Percentiles rank a stretch among this genome's conserved stretches.
These are phyloP conservation scores for Thereva unica DNA, from an alignment of 2,888 invertebrate genomes.

Conservation along the genomic window DNA sequence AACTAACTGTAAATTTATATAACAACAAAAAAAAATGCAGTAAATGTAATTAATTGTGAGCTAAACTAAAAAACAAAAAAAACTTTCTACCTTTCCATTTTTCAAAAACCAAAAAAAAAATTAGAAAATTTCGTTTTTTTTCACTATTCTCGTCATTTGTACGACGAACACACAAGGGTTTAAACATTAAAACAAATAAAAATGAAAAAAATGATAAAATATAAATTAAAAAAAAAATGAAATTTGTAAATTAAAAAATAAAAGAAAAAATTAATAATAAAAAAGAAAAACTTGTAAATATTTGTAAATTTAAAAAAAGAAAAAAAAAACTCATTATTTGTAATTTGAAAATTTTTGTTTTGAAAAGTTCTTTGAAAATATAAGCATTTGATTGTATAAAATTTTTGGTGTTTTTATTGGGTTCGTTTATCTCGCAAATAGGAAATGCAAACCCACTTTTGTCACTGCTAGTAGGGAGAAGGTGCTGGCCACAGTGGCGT, in stretches of 20 bases:
- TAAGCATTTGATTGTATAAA: conserved; percentile 33
- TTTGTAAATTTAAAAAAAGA: conserved; percentile 26
- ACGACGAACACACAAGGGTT: conserved; percentile 2
- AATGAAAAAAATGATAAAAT: conserved; percentile 29
- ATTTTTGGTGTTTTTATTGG: not conserved
- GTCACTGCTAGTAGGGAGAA: too few species aligned
- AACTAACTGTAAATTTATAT: too few species aligned
- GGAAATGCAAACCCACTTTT: too few species aligned
- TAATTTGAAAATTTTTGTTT: conserved; percentile 28
- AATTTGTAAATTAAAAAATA: conserved; percentile 18
- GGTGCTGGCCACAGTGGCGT: too few species aligned
- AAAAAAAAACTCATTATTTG: conserved; percentile 14
- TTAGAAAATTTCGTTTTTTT: conserved; percentile 10
- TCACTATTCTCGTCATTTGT: not conserved
- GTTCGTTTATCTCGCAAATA: too few species aligned
- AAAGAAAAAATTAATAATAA: not conserved
- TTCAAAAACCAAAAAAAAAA: not conserved
- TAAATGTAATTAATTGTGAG: too few species aligned
- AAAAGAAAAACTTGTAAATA: conserved; percentile 24
- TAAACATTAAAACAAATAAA: conserved; percentile 17
- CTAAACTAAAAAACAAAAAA: too few species aligned
- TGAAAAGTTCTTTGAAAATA: conserved; percentile 30
- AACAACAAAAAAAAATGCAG: too few species aligned
- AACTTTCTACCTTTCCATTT: too few species aligned
- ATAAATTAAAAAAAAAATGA: conserved; percentile 4